Evolutionary conservation across 2,888 invertebrate genomes (phyloP).

Genomic region (Agrilus cyanescens): DNA sequence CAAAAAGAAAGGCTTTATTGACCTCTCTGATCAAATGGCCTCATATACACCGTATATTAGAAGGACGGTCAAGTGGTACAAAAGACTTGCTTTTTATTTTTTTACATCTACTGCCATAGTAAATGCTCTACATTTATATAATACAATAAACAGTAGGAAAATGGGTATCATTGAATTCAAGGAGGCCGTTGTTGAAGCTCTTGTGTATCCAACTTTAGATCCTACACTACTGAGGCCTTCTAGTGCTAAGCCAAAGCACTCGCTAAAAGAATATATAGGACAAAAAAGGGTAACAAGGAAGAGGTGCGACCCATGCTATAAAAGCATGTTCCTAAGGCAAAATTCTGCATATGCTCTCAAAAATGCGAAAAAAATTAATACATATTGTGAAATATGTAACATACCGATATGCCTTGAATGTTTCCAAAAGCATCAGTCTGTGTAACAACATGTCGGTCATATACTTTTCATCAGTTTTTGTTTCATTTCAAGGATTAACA

Average conservation of each 20-base stretch:
- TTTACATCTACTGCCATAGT: neutral
- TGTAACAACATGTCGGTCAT: no score
- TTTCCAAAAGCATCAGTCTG: constrained; percentile 1
- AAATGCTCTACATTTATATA: neutral
- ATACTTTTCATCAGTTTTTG: no score
- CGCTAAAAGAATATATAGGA: no score
- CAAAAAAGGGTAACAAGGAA: no score
- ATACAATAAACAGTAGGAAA: constrained; percentile 1
- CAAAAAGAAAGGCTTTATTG: no score
- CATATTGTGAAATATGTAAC: neutral
- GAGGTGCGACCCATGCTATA: no score
- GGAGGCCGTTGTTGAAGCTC: neutral
- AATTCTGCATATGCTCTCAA: no score
- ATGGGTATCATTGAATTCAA: neutral
- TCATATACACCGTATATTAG: neutral
- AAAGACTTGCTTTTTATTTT: neutral
- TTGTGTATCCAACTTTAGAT: no score
- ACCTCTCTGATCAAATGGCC: constrained; percentile 2
- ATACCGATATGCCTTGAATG: neutral
- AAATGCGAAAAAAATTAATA: constrained; percentile 1
- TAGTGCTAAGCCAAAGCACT: no score
- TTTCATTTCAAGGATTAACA: no score
- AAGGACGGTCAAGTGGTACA: constrained; percentile 1
- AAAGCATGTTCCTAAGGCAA: no score
- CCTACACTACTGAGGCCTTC: no score